Conservation (phyloP, 2,888 invertebrate genomes). For the Rhopalosiphum nymphaeae region DNA sequence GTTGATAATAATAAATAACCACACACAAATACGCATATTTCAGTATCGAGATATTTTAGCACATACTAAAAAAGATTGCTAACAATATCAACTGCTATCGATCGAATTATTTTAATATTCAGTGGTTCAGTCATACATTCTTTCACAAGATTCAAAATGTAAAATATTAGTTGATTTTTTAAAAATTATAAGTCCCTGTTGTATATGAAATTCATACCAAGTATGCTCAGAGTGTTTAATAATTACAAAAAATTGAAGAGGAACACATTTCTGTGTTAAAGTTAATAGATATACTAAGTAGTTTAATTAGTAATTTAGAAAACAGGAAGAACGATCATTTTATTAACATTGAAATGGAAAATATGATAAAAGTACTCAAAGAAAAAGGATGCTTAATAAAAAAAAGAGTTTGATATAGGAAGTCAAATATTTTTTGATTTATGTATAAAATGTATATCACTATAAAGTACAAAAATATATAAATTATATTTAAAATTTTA, state of each 20-base stretch:
- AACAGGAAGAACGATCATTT: constrained; percentile 4
- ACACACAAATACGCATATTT: constrained; percentile 29
- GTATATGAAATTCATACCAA: constrained; percentile 54
- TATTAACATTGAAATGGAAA: neutral
- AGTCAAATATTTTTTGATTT: neutral
- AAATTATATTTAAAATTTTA: no score
- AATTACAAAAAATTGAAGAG: neutral
- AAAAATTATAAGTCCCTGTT: constrained; percentile 67
- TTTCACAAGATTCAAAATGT: constrained; percentile 68
- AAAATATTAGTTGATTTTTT: constrained; percentile 68
- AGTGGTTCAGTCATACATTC: constrained; percentile 68
- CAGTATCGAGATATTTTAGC: constrained; percentile 68
- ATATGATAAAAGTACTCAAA: neutral
- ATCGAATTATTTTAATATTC: constrained; percentile 68
- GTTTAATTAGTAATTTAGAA: neutral
- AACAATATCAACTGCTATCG: constrained; percentile 68
- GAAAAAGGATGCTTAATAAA: neutral
- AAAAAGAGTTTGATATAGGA: neutral
- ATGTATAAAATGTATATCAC: neutral
- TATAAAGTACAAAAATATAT: no score
- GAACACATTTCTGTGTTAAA: neutral
- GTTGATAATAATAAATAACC: no score
- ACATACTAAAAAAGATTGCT: constrained; percentile 68
- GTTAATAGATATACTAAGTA: neutral
- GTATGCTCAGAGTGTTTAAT: neutral